phyloP scores from a whole-genome alignment of 2,888 invertebrate species.

The Eulithis testata region DNA sequence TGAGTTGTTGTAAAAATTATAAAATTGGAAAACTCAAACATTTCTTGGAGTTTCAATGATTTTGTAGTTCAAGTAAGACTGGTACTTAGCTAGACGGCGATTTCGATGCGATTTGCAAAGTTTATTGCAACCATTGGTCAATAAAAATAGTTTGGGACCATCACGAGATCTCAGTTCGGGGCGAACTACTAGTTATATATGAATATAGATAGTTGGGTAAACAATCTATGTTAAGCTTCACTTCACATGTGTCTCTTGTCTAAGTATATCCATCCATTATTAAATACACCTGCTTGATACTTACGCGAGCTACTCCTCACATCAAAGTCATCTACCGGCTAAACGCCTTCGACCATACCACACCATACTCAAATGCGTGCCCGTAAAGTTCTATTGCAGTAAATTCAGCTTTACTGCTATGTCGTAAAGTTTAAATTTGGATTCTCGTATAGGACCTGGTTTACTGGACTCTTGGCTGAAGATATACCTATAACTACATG shows the following conservation, averaged over 20 bases:
- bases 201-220: no score
- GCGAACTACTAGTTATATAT: no score
- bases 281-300: slow-evolving; percentile 5
- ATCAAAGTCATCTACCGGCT: slow-evolving; percentile 34
- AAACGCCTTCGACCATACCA: slow-evolving; percentile 29
- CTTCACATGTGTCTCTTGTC: background rate
- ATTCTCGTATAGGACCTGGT: slow-evolving; percentile 9
- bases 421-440: slow-evolving; percentile 34
- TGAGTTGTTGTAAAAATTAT: no score
- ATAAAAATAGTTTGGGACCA: no score
- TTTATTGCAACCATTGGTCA: no score
- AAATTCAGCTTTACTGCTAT: slow-evolving; percentile 30
- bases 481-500: slow-evolving; percentile 27
- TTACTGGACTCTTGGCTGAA: slow-evolving; percentile 2
- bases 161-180: no score
- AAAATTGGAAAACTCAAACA: no score
- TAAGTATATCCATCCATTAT: background rate
- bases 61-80: no score
- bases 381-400: slow-evolving; percentile 9
- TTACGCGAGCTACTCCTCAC: slow-evolving; percentile 15
- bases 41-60: no score
- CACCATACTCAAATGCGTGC: slow-evolving; percentile 24
- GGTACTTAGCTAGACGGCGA: no score
- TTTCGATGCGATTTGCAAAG: no score
- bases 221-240: background rate